Conservation (phyloP, 2,113 vertebrate genomes). For the Diglossa brunneiventris region DNA sequence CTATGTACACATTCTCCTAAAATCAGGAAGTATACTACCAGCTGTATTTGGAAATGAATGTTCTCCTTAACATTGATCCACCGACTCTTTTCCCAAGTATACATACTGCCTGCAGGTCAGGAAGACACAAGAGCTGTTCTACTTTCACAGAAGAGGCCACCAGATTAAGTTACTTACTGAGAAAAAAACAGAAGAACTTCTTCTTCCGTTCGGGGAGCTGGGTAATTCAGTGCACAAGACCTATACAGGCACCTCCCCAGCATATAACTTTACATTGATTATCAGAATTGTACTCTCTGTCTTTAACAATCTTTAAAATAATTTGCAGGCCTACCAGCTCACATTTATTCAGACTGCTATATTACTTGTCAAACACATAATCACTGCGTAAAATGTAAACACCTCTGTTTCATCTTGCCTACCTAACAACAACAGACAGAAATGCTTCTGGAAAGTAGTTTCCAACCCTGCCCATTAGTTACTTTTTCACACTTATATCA, state of each 20-base stretch:
- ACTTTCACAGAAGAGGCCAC: not conserved
- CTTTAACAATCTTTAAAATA: not conserved
- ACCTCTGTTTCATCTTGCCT: not conserved
- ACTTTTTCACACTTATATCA: not conserved
- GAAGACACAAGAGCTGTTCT: not conserved
- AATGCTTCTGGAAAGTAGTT: not conserved
- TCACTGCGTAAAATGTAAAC: not conserved
- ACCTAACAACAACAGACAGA: not conserved
- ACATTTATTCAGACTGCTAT: not conserved
- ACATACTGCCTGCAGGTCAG: not conserved
- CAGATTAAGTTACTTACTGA: not conserved
- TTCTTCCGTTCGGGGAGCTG: not conserved
- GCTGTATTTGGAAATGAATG: not conserved
- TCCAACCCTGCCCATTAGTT: not conserved
- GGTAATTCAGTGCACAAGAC: accelerated
- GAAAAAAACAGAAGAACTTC: not conserved
- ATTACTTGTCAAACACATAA: not conserved
- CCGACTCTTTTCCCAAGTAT: not conserved
- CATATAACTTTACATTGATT: accelerated
- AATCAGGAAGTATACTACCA: not conserved
- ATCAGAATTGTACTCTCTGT: not conserved
- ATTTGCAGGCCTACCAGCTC: not conserved
- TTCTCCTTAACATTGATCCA: not conserved
- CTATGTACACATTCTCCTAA: not conserved
- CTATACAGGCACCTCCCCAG: accelerated